Evolutionary conservation across 2,797 vertebrate species (phyloP).

Genomic region (Spatula versicolor): DNA sequence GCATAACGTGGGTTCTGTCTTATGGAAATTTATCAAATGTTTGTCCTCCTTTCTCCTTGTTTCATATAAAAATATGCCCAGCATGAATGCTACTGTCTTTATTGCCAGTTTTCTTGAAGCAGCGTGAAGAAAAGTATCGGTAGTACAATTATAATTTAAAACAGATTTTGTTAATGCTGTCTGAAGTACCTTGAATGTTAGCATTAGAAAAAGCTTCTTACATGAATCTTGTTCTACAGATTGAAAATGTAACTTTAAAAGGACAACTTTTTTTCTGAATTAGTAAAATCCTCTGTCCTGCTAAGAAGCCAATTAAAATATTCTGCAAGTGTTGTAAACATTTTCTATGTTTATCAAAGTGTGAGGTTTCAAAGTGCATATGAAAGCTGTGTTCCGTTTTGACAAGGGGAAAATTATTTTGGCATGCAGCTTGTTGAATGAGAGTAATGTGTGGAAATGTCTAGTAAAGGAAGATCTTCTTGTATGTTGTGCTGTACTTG

Average conservation of each 20-base stretch:
- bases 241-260: constrained; percentile 8
- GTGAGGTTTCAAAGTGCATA: constrained; percentile 20
- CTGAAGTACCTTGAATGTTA: not conserved
- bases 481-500: not conserved
- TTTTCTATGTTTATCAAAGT: not conserved
- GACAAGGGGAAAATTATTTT: not conserved
- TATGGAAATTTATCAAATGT: not conserved
- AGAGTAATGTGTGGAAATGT: not conserved
- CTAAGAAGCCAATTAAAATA: constrained; percentile 12
- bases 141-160: not conserved
- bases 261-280: not conserved
- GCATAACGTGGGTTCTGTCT: not conserved
- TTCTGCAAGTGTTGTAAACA: not conserved
- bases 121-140: not conserved
- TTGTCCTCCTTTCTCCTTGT: constrained; percentile 28
- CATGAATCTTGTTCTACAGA: not conserved
- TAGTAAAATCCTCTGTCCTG: constrained; percentile 1
- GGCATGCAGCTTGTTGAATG: not conserved
- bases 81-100: not conserved
- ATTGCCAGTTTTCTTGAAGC: not conserved
- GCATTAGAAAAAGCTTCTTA: not conserved
- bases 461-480: not conserved
- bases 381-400: not conserved
- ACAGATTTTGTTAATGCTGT: not conserved
- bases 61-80: not conserved